Base-by-base conservation (phyloP, 2,113 vertebrate genomes). In the Cheilinus undulatus region DNA sequence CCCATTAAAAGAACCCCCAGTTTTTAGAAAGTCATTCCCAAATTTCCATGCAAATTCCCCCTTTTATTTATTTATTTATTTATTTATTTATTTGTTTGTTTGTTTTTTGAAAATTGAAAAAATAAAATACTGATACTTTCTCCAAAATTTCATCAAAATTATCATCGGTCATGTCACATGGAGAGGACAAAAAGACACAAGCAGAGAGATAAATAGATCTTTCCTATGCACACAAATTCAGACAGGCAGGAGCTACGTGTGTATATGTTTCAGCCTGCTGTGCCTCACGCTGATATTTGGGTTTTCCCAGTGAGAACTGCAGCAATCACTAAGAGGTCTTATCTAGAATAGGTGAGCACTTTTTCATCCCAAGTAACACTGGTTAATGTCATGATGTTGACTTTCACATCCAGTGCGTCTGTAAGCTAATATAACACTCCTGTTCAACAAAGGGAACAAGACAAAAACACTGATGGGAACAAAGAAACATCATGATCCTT, bases 221-320 rank as follows among this genome's bases (percentile, higher is more conserved):
- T 15, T 62, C 10, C 14, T 43, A 17, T 42, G 59, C 36, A 52
- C 40, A 67, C 61, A 56, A 50, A 66, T 59, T 49, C 56, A 59
- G 34, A 12, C 40, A 67, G 71, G 36, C 45, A 50, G 46, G 20
- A 10, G 1, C 12, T 30, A 7, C 7, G 28, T 19, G 28, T 40
- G 32, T 62, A 11, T 49, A 58, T 53, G 56, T 54, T 46, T 63
- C 56, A 56, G 77, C 67, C 34, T 43, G 53, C 66, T 61, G 62
- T 68, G 65, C 11, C 13, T 76, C 72, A 82, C 28, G 71, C 78
- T 66, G 64, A 68, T 84, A 49, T 65, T 53, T 56, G 80, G 60
- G 60, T 50, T 34, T 53, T 71, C 75, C 69, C 13, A 17, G n/a
- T 36, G 64, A 38, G 56, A 65, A 53, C 4, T 26, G 40, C 48